phyloP scores from a whole-genome alignment of 2,888 invertebrate species.

The Xestia ashworthii region DNA sequence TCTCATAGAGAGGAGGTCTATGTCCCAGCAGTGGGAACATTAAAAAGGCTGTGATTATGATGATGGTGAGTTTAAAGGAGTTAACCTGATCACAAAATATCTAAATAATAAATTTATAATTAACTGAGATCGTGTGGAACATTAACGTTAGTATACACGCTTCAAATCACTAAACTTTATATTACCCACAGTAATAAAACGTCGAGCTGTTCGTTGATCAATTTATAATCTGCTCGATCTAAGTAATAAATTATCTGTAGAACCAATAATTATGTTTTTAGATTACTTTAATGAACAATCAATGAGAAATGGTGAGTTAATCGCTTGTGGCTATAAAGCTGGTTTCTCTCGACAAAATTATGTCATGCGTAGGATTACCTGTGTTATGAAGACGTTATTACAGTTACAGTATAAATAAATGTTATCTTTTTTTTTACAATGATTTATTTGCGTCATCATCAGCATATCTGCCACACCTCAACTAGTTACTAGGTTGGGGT shows the following conservation, averaged over 20 bases:
- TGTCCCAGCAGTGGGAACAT: too few species aligned
- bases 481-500: background rate
- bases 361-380: slow-evolving; percentile 24
- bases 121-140: background rate
- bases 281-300: slow-evolving; percentile 34
- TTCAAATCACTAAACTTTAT: slow-evolving; percentile 50
- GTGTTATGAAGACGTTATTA: background rate
- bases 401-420: background rate
- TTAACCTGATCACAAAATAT: background rate
- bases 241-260: slow-evolving; percentile 26
- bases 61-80: background rate
- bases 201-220: background rate
- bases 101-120: too few species aligned
- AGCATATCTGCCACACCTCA: background rate
- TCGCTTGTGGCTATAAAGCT: background rate
- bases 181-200: background rate
- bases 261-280: slow-evolving; percentile 39
- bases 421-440: too few species aligned
- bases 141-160: slow-evolving; percentile 26
- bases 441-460: background rate
- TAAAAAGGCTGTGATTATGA: too few species aligned
- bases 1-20: too few species aligned
- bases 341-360: slow-evolving; percentile 40
- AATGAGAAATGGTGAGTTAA: slow-evolving; percentile 35
- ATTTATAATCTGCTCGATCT: slow-evolving; percentile 32